Evolutionary conservation across 2,113 vertebrate genomes (phyloP).

Genomic region (Protomyctophum bolini): DNA sequence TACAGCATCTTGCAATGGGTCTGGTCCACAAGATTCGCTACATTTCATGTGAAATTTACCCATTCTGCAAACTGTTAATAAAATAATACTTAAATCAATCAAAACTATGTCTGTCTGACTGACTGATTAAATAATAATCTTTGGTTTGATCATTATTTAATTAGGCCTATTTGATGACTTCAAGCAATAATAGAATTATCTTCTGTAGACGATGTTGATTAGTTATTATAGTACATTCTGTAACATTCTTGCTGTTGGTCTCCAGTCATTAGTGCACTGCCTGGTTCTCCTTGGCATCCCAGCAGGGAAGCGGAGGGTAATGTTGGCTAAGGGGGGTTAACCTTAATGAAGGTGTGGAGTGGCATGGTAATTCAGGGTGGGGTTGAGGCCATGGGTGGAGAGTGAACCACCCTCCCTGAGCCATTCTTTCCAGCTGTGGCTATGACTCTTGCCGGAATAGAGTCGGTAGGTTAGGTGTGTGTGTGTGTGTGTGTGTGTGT

Average conservation of each 20-base stretch:
- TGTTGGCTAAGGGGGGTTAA: constrained; percentile 49
- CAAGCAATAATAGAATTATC: too few relatives aligned
- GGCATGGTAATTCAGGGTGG: constrained; percentile 60
- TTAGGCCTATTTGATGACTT: too few relatives aligned
- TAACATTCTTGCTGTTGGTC: too few relatives aligned
- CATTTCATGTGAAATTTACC: too few relatives aligned
- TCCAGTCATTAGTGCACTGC: neutral
- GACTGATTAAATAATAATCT: constrained; percentile 37
- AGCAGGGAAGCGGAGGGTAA: constrained; percentile 65
- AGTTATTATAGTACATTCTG: too few relatives aligned
- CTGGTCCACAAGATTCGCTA: too few relatives aligned
- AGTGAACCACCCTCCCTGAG: constrained; percentile 30
- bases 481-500: neutral
- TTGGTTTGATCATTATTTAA: constrained; percentile 18
- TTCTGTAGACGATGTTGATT: too few relatives aligned
- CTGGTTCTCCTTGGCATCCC: constrained; percentile 60
- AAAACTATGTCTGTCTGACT: constrained; percentile 16
- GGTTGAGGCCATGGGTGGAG: constrained; percentile 49
- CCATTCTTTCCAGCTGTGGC: constrained; percentile 36
- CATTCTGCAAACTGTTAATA: too few relatives aligned
- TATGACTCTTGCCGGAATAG: constrained; percentile 60
- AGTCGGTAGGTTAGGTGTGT: constrained; percentile 29
- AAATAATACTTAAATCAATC: too few relatives aligned
- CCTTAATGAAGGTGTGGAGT: constrained; percentile 43
- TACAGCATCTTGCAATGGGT: too few relatives aligned